Evolutionary conservation across 1,140 invertebrate genomes (phyloP).

Genomic region (Brachionus paranguensis): DNA sequence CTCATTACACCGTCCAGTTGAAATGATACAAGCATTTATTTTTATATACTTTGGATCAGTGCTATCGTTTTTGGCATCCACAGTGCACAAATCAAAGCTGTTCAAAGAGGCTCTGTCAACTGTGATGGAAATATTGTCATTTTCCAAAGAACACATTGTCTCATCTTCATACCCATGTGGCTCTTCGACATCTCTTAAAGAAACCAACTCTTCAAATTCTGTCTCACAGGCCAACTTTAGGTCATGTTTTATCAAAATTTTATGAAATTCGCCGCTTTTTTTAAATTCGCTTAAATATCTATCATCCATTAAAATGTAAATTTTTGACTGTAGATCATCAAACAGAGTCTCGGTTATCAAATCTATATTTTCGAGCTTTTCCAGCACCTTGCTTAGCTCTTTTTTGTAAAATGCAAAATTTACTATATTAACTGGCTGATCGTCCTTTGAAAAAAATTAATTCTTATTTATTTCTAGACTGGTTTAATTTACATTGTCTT

Average conservation of each 20-base stretch:
- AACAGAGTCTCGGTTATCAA: slow-evolving; percentile 69
- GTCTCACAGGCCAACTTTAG: background rate
- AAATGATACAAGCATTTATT: slow-evolving; percentile 7
- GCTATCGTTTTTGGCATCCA: background rate
- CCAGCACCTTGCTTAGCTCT: slow-evolving; percentile 67
- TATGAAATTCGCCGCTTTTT: background rate
- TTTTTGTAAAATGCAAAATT: slow-evolving; percentile 57
- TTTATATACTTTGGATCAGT: background rate
- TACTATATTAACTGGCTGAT: slow-evolving; percentile 41
- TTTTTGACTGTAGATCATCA: slow-evolving; percentile 69
- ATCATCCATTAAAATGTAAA: slow-evolving; percentile 43
- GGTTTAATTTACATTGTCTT: background rate
- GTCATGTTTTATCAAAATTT: background rate
- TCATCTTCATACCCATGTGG: background rate
- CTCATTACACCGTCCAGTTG: slow-evolving; percentile 18
- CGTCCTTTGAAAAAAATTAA: slow-evolving; percentile 41
- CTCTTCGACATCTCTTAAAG: background rate
- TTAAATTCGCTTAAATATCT: slow-evolving; percentile 39
- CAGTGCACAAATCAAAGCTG: slow-evolving; percentile 8
- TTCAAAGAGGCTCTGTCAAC: background rate
- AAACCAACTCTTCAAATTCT: background rate
- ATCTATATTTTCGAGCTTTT: slow-evolving; percentile 62
- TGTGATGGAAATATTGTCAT: background rate
- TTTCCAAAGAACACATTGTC: background rate
- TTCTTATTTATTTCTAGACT: slow-evolving; percentile 48